A percentile compares a stretch with the other conserved stretches of the same genome.
These are phyloP conservation scores for Hystrix cristata DNA, from an alignment of 2,113 vertebrate species.

Conservation along the genomic window DNA sequence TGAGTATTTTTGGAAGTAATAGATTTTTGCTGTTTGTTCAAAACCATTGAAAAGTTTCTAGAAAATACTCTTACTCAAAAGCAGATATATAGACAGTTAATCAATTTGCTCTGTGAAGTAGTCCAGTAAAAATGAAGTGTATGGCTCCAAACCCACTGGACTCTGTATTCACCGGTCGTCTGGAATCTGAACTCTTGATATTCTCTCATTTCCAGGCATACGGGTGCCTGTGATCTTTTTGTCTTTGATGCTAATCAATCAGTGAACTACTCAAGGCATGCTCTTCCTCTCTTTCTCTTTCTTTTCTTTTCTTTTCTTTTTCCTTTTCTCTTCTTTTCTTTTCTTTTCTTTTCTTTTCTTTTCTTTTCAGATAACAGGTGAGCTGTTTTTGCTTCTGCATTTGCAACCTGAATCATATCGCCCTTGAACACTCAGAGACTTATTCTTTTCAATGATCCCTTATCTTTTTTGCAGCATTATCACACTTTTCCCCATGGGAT, in stretches of 20 bases:
- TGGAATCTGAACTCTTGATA: background rate
- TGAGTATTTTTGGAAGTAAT: background rate
- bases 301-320: background rate
- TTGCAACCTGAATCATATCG: background rate
- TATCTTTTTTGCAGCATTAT: background rate
- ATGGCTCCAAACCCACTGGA: background rate
- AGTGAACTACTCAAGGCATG: no score
- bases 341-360: background rate
- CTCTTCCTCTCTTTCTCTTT: background rate
- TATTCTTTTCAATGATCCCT: background rate
- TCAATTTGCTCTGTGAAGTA: background rate
- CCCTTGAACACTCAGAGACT: background rate
- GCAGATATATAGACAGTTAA: background rate
- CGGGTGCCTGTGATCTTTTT: background rate
- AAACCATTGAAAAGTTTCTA: background rate
- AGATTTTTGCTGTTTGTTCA: background rate
- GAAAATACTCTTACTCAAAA: background rate
- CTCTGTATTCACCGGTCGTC: background rate
- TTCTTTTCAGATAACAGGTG: background rate
- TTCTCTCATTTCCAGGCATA: background rate
- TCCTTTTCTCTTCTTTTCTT: background rate
- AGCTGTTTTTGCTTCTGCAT: background rate
- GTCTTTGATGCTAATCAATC: background rate
- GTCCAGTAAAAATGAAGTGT: background rate
- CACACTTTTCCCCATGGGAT: background rate